Evolutionary conservation across 23 tunicate genomes (phyloP).

Genomic region (Diplosoma virens): DNA sequence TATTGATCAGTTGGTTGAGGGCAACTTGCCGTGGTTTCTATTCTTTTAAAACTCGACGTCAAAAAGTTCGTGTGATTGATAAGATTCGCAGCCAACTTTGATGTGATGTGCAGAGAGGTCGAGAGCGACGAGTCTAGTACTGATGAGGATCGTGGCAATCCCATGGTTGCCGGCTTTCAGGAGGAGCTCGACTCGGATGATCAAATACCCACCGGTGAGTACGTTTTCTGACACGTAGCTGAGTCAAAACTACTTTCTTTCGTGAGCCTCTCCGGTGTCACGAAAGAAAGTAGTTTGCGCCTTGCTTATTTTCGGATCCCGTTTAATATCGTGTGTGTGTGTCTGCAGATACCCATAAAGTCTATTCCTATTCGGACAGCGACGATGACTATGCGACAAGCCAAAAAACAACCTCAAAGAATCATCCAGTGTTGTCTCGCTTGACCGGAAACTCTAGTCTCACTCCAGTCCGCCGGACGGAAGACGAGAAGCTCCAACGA

Average conservation of each 20-base stretch:
- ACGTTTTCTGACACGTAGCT: no score
- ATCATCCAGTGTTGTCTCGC: not conserved
- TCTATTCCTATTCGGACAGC: slow-evolving; percentile 55
- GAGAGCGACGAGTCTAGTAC: slow-evolving; percentile 32
- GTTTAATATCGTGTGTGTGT: no score
- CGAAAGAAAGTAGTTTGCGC: not conserved
- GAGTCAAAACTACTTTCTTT: not conserved
- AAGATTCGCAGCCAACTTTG: no score
- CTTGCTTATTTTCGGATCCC: not conserved
- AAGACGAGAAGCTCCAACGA: slow-evolving; percentile 16
- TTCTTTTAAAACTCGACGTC: no score
- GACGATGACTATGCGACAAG: slow-evolving; percentile 40
- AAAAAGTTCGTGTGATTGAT: no score
- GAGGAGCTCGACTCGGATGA: slow-evolving; percentile 83
- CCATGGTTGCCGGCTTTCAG: slow-evolving; percentile 88
- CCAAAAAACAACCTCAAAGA: not conserved
- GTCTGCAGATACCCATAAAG: slow-evolving; percentile 27
- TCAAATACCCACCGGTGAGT: slow-evolving; percentile 3
- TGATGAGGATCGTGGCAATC: slow-evolving; percentile 78
- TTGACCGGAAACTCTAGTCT: not conserved
- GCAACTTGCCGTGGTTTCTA: no score
- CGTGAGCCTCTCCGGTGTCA: no score
- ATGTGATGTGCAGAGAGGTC: not conserved
- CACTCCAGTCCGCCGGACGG: slow-evolving; percentile 6
- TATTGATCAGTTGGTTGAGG: no score